Evolutionary conservation across 2,888 invertebrate genomes (phyloP), one percentile per base, ranked within the genome.

Genomic region (Deroplatys truncata): DNA sequence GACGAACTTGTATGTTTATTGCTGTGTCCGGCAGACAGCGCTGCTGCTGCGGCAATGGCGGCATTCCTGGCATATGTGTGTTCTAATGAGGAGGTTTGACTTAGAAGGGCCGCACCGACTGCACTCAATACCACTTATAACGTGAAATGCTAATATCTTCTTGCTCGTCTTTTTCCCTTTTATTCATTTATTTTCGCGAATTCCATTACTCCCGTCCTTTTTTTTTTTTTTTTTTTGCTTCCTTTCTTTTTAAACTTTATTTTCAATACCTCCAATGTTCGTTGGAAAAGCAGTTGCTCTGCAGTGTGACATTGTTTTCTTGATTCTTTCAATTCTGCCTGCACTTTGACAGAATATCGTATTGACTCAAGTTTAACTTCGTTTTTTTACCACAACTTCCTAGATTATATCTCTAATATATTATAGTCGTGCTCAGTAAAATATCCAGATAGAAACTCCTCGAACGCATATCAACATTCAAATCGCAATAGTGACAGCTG

Each of bases 1-100:
- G 87, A 82, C 86, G 31, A 72, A 86, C 86, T 86, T 43, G 87
- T 83, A 87, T 56, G 87, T 87, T 87, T 87, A 87, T 87, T 87
- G 87, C 87, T 87, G 87, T 83, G 82, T 56, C 83, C 87, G 82
- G 82, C 43, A 87, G 87, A 87, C 87, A 87, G 87, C 43, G 87
- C 87, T 83, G 29, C 87, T 87, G 87, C 82, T 49, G 43, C 43
- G 43, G 49, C 86, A 86, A 86, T 82, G 86, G 82, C 87, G 43
- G 87, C 87, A 87, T 87, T 87, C 87, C 82, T 82, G 28, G 87
- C 87, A 87, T 87, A 87, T 82, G 87, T 83, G 82, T 25, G 87
- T 29, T 87, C 82, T 87, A 87, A 87, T 87, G 87, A 87, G 82
- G 35, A 85, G 49, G 49, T 49, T 49, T 85, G 85, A 85, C 28